A percentile compares a stretch with the other conserved stretches of the same genome.
Evolutionary conservation across 2,113 vertebrate genomes (phyloP).

Genomic region (Pimephales promelas): DNA sequence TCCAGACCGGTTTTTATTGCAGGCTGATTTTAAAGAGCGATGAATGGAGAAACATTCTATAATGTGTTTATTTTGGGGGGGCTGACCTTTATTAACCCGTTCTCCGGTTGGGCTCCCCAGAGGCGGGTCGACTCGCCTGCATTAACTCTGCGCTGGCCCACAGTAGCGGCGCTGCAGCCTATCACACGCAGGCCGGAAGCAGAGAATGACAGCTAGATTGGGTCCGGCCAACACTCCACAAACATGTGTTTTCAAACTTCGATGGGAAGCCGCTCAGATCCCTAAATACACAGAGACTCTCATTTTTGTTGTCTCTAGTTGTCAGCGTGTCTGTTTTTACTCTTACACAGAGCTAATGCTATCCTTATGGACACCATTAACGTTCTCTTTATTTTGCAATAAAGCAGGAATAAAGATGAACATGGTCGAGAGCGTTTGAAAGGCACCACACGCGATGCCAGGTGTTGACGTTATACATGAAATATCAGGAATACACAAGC

Average conservation of each 20-base stretch:
- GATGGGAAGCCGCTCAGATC: constrained; percentile 34
- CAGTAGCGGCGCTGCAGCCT: constrained; percentile 79
- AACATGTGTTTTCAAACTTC: constrained; percentile 72
- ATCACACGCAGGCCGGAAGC: constrained; percentile 79
- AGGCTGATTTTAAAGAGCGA: constrained; percentile 95
- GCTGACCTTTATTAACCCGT: constrained; percentile 98
- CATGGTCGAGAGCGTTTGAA: constrained; percentile 49
- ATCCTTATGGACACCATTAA: constrained; percentile 54
- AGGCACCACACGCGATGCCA: constrained; percentile 41
- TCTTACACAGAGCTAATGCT: constrained; percentile 11
- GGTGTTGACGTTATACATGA: constrained; percentile 64
- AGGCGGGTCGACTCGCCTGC: constrained; percentile 79
- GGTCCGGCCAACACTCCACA: constrained; percentile 71
- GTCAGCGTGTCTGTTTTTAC: constrained; percentile 43
- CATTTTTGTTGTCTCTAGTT: constrained; percentile 53
- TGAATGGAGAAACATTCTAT: constrained; percentile 93
- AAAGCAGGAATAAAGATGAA: constrained; percentile 55
- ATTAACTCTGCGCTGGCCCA: constrained; percentile 83
- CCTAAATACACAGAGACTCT: constrained; percentile 56
- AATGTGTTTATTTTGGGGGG: constrained; percentile 96
- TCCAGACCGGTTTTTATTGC: constrained; percentile 95
- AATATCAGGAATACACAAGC: constrained; percentile 53
- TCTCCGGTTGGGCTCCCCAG: constrained; percentile 86
- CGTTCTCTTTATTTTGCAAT: constrained; percentile 14
- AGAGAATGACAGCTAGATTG: constrained; percentile 86